phyloP scores from a whole-genome alignment of 2,888 invertebrate genomes.

The Drosophila vallismaia region DNA sequence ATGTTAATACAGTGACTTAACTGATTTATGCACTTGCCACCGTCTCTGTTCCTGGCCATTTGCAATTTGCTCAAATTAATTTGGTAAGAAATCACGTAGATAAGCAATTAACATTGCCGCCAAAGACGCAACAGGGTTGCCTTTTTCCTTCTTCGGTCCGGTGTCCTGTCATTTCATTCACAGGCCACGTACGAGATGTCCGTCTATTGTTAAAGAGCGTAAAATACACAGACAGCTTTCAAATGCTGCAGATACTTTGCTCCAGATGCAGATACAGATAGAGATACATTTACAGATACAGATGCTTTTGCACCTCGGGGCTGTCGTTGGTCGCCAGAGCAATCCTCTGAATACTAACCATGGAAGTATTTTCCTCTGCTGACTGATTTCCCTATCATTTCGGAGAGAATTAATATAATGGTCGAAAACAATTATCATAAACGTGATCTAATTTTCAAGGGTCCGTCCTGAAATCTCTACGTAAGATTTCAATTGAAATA shows the following conservation, averaged over 20 bases:
- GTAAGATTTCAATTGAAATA: no score
- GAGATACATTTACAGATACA: slow-evolving; percentile 26
- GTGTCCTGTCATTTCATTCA: slow-evolving; percentile 54
- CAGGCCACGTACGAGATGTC: slow-evolving; percentile 69
- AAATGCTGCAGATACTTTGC: slow-evolving; percentile 49
- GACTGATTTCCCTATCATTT: slow-evolving; percentile 6
- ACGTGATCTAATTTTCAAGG: neutral
- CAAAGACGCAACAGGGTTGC: slow-evolving; percentile 36
- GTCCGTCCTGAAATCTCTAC: neutral
- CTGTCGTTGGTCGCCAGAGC: neutral
- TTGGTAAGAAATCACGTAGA: slow-evolving; percentile 83
- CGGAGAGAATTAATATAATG: slow-evolving; percentile 3
- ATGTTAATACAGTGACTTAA: slow-evolving; percentile 78
- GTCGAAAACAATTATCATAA: slow-evolving; percentile 3
- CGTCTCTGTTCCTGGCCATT: slow-evolving; percentile 29
- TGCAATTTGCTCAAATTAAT: slow-evolving; percentile 81
- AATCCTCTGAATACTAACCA: slow-evolving; percentile 3
- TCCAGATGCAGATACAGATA: slow-evolving; percentile 28
- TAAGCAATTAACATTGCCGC: slow-evolving; percentile 80
- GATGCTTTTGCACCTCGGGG: slow-evolving; percentile 14
- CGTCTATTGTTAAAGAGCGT: slow-evolving; percentile 68
- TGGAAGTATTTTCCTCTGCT: slow-evolving; percentile 7
- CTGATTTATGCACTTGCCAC: slow-evolving; percentile 62
- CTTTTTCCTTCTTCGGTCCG: slow-evolving; percentile 12
- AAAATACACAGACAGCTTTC: slow-evolving; percentile 70